Base-by-base conservation (phyloP, 2,113 vertebrate species). In the Paradisaea rubra region DNA sequence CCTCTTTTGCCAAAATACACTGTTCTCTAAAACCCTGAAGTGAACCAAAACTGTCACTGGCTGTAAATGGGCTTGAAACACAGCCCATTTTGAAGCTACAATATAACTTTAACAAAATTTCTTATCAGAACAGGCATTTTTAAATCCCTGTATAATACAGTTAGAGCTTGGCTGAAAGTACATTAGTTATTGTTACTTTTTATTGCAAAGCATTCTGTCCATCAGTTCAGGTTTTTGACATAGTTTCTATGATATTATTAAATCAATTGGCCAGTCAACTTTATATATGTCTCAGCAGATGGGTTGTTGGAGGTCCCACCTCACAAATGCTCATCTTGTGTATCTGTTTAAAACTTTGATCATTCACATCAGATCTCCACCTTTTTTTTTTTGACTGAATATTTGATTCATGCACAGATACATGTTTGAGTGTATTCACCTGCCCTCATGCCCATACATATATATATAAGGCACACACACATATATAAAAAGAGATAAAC, bases 221-320 rank as follows among this genome's bases (percentile, higher is more conserved):
- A 83, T 70, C 92, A 71, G 65, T 93, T 92, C 69, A 95, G 87
- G 87, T 89, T 81, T 92, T 93, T 86, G 1, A 41, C 18, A 10
- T 20, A 17, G 15, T 49, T 53, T 52, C 28, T 53, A 19, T 89
- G 59, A 72, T 74, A 78, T 30, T 68, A 12, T 87, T 92, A 73
- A 91, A 70, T 37, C 69, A 95, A 24, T 86, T 91, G 77, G 65
- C 39, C 41, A 86, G 41, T 60, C 69, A 84, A 66, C 23, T 76
- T 73, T 35, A 49, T 45, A 81, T 81, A 37, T 89, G 53, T 87
- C 88, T 96, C 82, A 93, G 71, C 47, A 96, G 78, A 84, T 63
- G 87, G 23, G 66, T 83, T 96, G 76, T 81, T 88, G 72, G 78
- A 79, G 76, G 81, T 47, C 47, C 53, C 78, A 73, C 81, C 73